Base-by-base conservation (phyloP, 37 sponge, comb jelly and placozoan genomes). In the Lycopodina hypogea region DNA sequence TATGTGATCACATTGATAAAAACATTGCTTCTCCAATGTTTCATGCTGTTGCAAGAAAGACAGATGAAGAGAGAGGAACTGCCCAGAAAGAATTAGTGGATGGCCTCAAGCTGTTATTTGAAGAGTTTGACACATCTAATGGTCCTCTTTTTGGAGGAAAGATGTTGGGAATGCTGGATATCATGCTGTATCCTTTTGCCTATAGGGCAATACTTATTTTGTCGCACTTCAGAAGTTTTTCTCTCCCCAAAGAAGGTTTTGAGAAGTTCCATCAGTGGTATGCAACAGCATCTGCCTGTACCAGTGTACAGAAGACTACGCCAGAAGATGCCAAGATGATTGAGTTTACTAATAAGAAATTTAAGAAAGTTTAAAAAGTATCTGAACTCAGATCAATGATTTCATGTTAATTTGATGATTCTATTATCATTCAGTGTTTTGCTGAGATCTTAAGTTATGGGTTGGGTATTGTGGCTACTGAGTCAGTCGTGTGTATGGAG, bases 1-100 rank as follows among this genome's bases (percentile, higher is more conserved):
- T 60, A 71, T 19, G 39, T 23, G 71, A 69, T 42, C 36, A 36
- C 60, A 57, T 69, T 8, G 23, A 35, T 29, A 80, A 55, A 39
- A 80, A 80, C 42, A 28, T 80, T 22, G 81, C n/a, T 8, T 60
- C 81, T 24, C 57, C 59, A 1, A 70, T 56, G 60, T 80, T 56
- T 35, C 56, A 35, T 1, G 4, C 55, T 32, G 23, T 80, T 23
- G 56, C 59, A 42, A 80, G 56, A 42, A 51, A 33, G 9, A 40
- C 11, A 12, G 42, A 53, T n/a, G 81, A 21, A 2, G 71, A 80
- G 39, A 32, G 71, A 37, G 58, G 12, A 29, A 40, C 30, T n/a
- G 81, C 81, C 29, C 30, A 38, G 11, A 26, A 52, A 1, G 39
- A 42, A 22, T 24, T 80, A 2, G 1, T 81, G n/a, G 33, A 52